These are phyloP conservation scores for Rhopalosiphum padi DNA, from an alignment of 1,140 invertebrate species.

Conservation along the genomic window DNA sequence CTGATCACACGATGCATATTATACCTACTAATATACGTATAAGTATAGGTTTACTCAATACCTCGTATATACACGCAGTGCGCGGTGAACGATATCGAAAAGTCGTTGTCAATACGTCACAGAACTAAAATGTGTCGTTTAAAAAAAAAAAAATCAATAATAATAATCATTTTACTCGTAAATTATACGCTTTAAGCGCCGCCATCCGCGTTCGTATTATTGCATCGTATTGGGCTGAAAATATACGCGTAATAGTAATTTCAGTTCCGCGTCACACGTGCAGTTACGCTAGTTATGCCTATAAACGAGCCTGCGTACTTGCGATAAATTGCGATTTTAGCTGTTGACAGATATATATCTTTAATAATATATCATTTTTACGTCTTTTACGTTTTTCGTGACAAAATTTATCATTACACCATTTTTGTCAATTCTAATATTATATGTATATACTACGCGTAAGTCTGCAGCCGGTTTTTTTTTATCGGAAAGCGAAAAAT, in stretches of 20 bases:
- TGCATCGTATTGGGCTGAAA: background rate
- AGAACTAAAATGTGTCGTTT: background rate
- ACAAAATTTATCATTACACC: background rate
- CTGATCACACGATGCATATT: too few relatives aligned
- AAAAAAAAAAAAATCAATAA: background rate
- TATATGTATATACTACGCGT: background rate
- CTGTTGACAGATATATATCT: background rate
- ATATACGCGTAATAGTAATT: background rate
- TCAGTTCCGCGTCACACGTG: background rate
- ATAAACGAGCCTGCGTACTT: background rate
- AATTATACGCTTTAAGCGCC: background rate
- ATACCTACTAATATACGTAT: too few relatives aligned
- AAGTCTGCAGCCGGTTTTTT: background rate
- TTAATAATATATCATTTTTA: background rate
- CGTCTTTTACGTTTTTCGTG: background rate
- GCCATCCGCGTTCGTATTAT: background rate
- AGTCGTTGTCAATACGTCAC: background rate
- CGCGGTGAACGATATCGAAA: background rate
- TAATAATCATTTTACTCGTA: background rate
- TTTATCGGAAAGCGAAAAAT: background rate
- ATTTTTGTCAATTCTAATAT: background rate
- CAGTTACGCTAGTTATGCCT: background rate
- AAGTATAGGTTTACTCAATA: too few relatives aligned
- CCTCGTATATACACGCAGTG: background rate
- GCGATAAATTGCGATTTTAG: background rate